These are phyloP conservation scores for Patella depressa DNA, from an alignment of 2,888 invertebrate species.

Conservation along the genomic window DNA sequence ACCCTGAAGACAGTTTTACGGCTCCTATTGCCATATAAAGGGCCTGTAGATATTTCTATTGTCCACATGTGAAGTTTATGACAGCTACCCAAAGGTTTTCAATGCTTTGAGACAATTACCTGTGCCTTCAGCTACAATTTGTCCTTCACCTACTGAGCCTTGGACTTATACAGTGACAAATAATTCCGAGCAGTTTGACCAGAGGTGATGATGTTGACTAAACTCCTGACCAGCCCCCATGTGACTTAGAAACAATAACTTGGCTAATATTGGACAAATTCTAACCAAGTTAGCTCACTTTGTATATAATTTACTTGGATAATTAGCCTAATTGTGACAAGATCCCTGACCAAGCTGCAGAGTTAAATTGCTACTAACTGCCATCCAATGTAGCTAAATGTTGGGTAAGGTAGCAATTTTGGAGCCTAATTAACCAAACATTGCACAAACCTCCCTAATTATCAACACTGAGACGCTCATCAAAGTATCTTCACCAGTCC, in stretches of 20 bases:
- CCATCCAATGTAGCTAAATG: not conserved
- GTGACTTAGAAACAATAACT: not conserved
- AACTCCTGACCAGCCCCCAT: not conserved
- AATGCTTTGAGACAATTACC: not conserved
- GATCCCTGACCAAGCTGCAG: not conserved
- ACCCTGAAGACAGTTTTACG: not conserved
- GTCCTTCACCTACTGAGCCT: not conserved
- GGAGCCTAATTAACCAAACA: not conserved
- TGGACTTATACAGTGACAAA: not conserved
- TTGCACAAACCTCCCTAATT: not conserved
- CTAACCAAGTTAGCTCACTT: not conserved
- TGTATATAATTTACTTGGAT: not conserved
- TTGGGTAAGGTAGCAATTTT: not conserved
- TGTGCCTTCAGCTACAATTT: not conserved
- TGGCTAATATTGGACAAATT: not conserved
- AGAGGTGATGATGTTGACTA: not conserved
- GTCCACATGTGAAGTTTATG: not conserved
- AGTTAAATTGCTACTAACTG: not conserved
- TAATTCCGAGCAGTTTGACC: not conserved
- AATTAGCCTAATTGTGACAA: not conserved
- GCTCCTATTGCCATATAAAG: not conserved
- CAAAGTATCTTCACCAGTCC: not conserved
- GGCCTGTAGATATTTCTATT: slow-evolving; percentile 5
- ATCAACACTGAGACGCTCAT: slow-evolving; percentile 1
- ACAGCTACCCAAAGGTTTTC: not conserved